These are phyloP conservation scores for Dryadula phaetusa DNA, from an alignment of 2,888 invertebrate species.

Conservation along the genomic window DNA sequence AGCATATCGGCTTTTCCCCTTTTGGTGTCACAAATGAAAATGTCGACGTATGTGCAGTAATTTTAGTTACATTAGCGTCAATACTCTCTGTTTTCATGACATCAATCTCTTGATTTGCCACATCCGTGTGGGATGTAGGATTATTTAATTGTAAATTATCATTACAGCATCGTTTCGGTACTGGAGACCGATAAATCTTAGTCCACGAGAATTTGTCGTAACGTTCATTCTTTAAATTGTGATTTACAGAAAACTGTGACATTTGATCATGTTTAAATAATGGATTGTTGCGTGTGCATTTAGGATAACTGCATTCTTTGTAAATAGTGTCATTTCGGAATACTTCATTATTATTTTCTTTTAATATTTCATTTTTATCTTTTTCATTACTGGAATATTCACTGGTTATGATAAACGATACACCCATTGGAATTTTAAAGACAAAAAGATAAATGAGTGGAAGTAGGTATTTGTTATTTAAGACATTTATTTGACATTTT, in stretches of 20 bases:
- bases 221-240: slow-evolving; percentile 42
- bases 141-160: slow-evolving; percentile 24
- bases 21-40: slow-evolving; percentile 48
- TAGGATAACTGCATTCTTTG: slow-evolving; percentile 63
- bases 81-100: too few species aligned
- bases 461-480: not conserved
- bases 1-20: slow-evolving; percentile 47
- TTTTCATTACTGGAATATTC: slow-evolving; percentile 36
- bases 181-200: slow-evolving; percentile 62
- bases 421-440: slow-evolving; percentile 43
- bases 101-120: not conserved
- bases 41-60: slow-evolving; percentile 53
- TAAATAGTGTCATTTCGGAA: slow-evolving; percentile 55
- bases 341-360: slow-evolving; percentile 7
- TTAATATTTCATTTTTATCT: slow-evolving; percentile 28
- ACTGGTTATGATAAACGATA: slow-evolving; percentile 41
- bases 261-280: slow-evolving; percentile 24
- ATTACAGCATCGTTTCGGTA: slow-evolving; percentile 27
- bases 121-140: slow-evolving; percentile 17
- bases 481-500: not conserved
- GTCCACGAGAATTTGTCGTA: slow-evolving; percentile 58
- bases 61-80: slow-evolving; percentile 24
- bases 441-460: not conserved
- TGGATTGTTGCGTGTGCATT: slow-evolving; percentile 35
- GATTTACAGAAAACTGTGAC: slow-evolving; percentile 22